Percentiles rank a stretch among this genome's conserved stretches.
phyloP scores from a whole-genome alignment of 1,140 invertebrate species.

The Drosophila pseudoobscura region DNA sequence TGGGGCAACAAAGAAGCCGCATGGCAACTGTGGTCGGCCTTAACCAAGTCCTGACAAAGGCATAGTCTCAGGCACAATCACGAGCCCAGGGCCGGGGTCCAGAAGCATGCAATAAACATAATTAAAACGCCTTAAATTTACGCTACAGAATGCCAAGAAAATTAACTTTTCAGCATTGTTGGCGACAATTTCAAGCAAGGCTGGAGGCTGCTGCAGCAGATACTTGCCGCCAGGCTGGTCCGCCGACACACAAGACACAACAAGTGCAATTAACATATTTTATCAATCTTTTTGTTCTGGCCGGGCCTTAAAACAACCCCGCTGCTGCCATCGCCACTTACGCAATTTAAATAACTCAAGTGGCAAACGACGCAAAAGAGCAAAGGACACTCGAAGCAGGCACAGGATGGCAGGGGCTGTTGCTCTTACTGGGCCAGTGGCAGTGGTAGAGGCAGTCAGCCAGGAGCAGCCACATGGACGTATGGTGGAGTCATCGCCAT shows the following conservation, averaged over 20 bases:
- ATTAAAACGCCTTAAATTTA: conserved; percentile 75
- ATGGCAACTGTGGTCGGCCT: not conserved
- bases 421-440: not conserved
- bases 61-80: not conserved
- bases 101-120: conserved; percentile 67
- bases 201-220: conserved; percentile 31
- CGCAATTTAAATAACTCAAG: conserved; percentile 82
- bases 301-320: conserved; percentile 12
- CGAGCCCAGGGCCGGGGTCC: not conserved
- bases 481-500: conserved; percentile 51
- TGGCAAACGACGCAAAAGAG: conserved; percentile 67
- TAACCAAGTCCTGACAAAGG: not conserved
- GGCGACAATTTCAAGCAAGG: conserved; percentile 70
- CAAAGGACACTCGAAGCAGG: conserved; percentile 68
- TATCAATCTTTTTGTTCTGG: conserved; percentile 71
- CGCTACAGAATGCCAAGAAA: conserved; percentile 58
- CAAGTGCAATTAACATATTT: conserved; percentile 80
- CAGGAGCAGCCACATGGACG: conserved; percentile 25
- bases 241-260: conserved; percentile 20
- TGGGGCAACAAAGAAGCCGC: not conserved
- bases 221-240: conserved; percentile 19
- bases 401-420: conserved; percentile 11
- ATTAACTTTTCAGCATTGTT: conserved; percentile 80
- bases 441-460: not conserved
- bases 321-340: conserved; percentile 50